Percentiles rank a stretch among this genome's conserved stretches.
These are phyloP conservation scores for Holotrichia oblita DNA, from an alignment of 1,140 invertebrate species.

Conservation along the genomic window DNA sequence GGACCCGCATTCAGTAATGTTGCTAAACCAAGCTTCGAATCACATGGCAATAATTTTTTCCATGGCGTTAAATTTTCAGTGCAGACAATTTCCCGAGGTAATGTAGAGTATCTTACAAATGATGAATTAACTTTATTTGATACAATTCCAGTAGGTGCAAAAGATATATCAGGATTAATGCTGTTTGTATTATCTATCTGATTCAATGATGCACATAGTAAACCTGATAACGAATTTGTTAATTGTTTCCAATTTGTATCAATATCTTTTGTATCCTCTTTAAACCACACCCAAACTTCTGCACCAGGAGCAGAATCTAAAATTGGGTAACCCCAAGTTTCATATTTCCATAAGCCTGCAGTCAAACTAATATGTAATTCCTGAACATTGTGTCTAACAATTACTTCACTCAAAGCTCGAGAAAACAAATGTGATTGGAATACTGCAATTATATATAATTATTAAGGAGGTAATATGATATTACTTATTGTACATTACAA, in stretches of 20 bases:
- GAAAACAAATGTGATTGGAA: constrained; percentile 90
- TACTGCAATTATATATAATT: constrained; percentile 66
- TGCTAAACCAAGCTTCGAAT: constrained; percentile 84
- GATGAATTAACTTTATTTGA: constrained; percentile 65
- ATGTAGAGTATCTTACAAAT: constrained; percentile 80
- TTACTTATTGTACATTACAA: constrained; percentile 60
- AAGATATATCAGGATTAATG: constrained; percentile 82
- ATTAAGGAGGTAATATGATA: background rate
- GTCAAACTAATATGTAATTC: constrained; percentile 93
- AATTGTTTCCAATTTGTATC: constrained; percentile 88
- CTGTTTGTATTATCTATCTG: constrained; percentile 93
- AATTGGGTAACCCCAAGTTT: constrained; percentile 92
- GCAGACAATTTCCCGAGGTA: constrained; percentile 96
- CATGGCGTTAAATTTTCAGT: constrained; percentile 99
- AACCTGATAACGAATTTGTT: constrained; percentile 88
- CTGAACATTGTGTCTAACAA: constrained; percentile 83
- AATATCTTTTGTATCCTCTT: constrained; percentile 66
- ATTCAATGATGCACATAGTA: constrained; percentile 96
- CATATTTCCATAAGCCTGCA: constrained; percentile 91
- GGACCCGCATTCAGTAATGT: constrained; percentile 89
- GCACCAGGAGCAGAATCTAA: constrained; percentile 89
- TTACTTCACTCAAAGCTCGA: constrained; percentile 88
- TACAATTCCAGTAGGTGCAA: constrained; percentile 79
- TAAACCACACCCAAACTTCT: constrained; percentile 94
- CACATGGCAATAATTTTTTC: constrained; percentile 96